Conservation (phyloP, 2,797 vertebrate species). For the Propithecus perrieri region DNA sequence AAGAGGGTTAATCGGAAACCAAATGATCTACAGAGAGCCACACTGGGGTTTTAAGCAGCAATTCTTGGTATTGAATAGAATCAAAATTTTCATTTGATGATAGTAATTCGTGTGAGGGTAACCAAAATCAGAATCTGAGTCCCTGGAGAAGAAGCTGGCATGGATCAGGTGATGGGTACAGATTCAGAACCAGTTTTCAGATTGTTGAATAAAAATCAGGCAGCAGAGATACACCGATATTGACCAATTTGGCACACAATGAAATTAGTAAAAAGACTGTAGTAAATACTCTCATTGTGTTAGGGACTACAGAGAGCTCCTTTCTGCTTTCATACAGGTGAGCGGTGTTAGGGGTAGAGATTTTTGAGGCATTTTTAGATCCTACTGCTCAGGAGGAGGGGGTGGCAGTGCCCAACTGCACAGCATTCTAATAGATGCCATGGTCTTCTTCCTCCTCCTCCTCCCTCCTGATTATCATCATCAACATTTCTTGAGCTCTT, state of each 20-base stretch:
- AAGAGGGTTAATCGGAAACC: background rate
- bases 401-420: no score
- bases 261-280: background rate
- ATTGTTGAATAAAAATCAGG: background rate
- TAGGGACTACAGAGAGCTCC: background rate
- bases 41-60: background rate
- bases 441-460: accelerated
- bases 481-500: background rate
- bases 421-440: background rate
- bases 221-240: background rate
- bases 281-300: background rate
- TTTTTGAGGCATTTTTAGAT: background rate
- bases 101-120: background rate
- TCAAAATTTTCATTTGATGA: background rate
- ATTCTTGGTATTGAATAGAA: background rate
- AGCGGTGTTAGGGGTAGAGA: background rate
- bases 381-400: background rate
- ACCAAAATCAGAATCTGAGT: background rate
- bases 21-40: background rate
- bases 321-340: background rate
- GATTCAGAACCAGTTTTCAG: background rate
- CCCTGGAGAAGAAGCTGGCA: background rate
- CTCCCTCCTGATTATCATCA: background rate
- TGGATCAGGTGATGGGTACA: background rate
- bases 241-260: background rate